Evolutionary conservation across 2,797 vertebrate species (phyloP).

Genomic region (Catamblyrhynchus diadema): DNA sequence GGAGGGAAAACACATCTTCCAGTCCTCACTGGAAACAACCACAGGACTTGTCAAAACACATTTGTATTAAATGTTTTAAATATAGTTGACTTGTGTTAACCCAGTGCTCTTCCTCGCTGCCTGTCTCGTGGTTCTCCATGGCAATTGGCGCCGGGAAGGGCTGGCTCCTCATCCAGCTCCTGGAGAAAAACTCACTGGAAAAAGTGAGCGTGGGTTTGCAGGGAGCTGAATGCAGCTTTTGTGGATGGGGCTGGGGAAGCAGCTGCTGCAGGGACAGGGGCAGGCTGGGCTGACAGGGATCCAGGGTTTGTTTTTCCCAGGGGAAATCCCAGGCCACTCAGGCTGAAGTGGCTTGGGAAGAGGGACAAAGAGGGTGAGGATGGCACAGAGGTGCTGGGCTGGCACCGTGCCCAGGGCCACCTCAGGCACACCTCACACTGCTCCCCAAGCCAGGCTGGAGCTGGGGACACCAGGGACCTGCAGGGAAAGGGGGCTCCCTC

Average conservation of each 20-base stretch:
- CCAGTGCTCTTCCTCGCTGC: background rate
- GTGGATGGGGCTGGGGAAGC: background rate
- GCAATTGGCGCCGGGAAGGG: conserved; percentile 4
- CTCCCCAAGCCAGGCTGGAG: background rate
- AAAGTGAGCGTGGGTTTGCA: conserved; percentile 37
- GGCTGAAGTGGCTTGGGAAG: background rate
- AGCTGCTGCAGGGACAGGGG: background rate
- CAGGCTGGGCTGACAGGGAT: background rate
- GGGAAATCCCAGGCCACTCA: accelerated
- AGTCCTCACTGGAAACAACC: background rate
- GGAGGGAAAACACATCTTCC: background rate
- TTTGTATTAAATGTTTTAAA: conserved; percentile 65
- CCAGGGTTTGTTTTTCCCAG: background rate
- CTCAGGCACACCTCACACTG: accelerated
- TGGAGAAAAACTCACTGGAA: conserved; percentile 35
- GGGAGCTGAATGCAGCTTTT: conserved; percentile 49
- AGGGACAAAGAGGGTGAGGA: background rate
- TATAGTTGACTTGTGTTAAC: background rate
- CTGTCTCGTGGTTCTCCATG: background rate
- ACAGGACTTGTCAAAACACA: conserved; percentile 50
- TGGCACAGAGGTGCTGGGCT: background rate
- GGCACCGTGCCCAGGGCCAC: accelerated
- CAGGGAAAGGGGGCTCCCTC: background rate
- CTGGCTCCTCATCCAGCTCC: conserved; percentile 14
- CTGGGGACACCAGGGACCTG: background rate